Conservation (phyloP, 1,140 invertebrate species). For the Philotrypesis tridentata region DNA sequence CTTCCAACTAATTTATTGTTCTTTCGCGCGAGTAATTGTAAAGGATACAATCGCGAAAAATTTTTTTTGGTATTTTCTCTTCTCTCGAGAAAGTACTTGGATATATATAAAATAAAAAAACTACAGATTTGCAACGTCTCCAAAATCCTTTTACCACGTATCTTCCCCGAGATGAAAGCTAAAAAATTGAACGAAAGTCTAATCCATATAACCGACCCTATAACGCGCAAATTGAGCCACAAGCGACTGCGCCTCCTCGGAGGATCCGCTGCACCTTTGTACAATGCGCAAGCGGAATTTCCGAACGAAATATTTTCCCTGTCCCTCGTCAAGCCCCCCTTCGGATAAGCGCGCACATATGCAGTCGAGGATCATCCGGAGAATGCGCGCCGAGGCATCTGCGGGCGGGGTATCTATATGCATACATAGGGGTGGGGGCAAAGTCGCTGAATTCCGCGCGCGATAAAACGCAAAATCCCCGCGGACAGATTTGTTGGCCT, state of each 20-base stretch:
- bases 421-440: too few species aligned
- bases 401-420: background rate
- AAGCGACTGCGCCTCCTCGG: background rate
- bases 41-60: too few species aligned
- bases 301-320: constrained; percentile 33
- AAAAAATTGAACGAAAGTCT: background rate
- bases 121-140: too few species aligned
- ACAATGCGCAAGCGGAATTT: constrained; percentile 16
- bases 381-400: constrained; percentile 39
- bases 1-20: too few species aligned
- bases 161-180: too few species aligned
- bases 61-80: too few species aligned
- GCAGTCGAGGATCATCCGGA: background rate
- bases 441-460: constrained; percentile 47
- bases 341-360: background rate
- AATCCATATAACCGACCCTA: background rate
- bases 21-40: too few species aligned
- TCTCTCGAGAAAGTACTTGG: too few species aligned
- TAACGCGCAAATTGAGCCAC: constrained; percentile 16
- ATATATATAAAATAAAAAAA: too few species aligned
- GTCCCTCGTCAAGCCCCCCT: too few species aligned
- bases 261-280: constrained; percentile 11
- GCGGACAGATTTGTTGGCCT: constrained; percentile 50
- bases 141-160: too few species aligned
- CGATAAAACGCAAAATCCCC: constrained; percentile 60